Evolutionary conservation across 2,113 vertebrate genomes (phyloP).

Genomic region (Clarias macrocephalus): DNA sequence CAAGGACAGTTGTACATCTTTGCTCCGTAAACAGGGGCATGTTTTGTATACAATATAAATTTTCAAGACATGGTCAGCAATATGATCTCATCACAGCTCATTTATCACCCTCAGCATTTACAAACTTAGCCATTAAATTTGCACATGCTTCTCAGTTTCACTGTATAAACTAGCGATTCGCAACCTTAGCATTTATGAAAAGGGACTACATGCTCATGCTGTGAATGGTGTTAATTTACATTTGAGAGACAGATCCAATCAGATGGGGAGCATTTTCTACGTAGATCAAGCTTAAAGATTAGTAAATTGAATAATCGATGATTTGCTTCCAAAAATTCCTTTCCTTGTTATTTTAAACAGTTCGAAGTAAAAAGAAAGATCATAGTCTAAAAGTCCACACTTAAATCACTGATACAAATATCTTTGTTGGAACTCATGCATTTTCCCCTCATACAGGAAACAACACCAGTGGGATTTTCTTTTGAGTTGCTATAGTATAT

Average conservation of each 20-base stretch:
- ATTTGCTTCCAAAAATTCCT: not conserved
- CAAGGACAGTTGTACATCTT: conserved; percentile 1
- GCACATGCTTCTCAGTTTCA: not conserved
- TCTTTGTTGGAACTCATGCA: not conserved
- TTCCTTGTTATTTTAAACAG: not conserved
- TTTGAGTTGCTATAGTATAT: not conserved
- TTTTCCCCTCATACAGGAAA: conserved; percentile 40
- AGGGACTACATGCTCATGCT: not conserved
- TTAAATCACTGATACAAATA: not conserved
- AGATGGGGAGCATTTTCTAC: not conserved
- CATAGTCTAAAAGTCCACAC: too few relatives aligned
- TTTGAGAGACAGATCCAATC: not conserved
- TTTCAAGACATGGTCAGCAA: not conserved
- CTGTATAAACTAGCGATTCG: not conserved
- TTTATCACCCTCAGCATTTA: not conserved
- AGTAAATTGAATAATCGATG: not conserved
- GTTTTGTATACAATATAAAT: not conserved
- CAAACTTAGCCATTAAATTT: not conserved
- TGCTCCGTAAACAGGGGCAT: not conserved
- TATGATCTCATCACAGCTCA: not conserved
- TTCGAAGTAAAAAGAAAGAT: not conserved
- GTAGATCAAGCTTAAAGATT: not conserved
- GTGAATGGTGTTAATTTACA: not conserved
- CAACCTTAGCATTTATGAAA: not conserved
- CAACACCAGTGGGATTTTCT: not conserved